Percentiles rank a stretch among this genome's conserved stretches.
Conservation (phyloP, 92 coral and sea anemone species). For the Phymanthus crucifer region DNA sequence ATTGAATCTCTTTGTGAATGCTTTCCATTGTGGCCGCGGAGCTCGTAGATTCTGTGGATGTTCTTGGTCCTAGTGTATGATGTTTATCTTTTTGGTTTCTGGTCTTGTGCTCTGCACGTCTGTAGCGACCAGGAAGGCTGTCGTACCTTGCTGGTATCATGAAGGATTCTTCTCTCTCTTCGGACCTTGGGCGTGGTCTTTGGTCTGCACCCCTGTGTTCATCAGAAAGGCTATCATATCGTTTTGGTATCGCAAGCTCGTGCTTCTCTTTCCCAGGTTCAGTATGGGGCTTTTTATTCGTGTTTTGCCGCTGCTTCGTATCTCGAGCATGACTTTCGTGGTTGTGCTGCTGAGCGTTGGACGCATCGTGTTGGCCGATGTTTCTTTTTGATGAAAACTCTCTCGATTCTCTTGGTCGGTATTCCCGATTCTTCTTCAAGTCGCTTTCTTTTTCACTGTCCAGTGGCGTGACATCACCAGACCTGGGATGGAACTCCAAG, state of each 20-base stretch:
- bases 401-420: neutral
- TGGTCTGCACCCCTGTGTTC: neutral
- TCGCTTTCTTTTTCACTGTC: constrained; percentile 5
- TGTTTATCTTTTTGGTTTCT: neutral
- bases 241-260: neutral
- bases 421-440: neutral
- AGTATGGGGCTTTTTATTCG: too few relatives aligned
- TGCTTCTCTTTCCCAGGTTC: too few relatives aligned
- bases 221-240: neutral
- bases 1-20: neutral
- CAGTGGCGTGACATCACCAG: constrained; percentile 32
- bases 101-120: neutral
- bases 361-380: neutral
- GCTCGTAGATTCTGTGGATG: neutral
- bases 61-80: neutral
- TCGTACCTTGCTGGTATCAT: neutral
- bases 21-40: constrained; percentile 6
- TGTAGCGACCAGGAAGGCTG: neutral
- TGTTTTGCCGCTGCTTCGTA: neutral
- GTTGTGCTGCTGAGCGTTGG: neutral
- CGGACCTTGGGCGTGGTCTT: neutral
- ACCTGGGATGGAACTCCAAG: constrained; percentile 22
- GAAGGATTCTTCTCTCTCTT: neutral
- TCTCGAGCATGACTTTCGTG: neutral
- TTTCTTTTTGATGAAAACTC: neutral